Evolutionary conservation across 2,797 vertebrate species (phyloP).

Genomic region (Hoplostethus atlanticus): DNA sequence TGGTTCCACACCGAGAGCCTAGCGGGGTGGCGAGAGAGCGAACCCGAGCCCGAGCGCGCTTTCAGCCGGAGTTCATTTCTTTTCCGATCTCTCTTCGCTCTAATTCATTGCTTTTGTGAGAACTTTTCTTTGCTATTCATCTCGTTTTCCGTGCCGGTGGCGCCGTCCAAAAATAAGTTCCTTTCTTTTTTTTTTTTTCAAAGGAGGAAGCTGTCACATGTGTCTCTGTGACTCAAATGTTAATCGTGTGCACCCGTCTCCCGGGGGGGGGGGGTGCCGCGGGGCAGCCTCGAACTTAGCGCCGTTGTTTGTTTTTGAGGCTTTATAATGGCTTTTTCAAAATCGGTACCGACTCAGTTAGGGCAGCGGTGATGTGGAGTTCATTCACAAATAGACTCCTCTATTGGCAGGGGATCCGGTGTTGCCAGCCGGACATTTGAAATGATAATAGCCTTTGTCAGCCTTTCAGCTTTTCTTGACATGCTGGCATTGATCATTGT

Average conservation of each 20-base stretch:
- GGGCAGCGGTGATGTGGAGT: slow-evolving; percentile 36
- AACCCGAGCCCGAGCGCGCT: background rate
- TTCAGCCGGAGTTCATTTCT: background rate
- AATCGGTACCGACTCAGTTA: slow-evolving; percentile 61
- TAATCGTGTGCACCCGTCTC: slow-evolving; percentile 55
- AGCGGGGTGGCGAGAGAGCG: slow-evolving; percentile 24
- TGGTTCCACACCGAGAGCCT: slow-evolving; percentile 25
- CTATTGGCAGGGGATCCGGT: slow-evolving; percentile 45
- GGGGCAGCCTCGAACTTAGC: slow-evolving; percentile 35
- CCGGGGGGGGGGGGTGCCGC: slow-evolving; percentile 23
- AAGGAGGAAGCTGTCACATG: slow-evolving; percentile 54
- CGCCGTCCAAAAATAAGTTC: slow-evolving; percentile 69
- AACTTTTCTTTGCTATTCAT: slow-evolving; percentile 55
- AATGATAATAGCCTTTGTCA: slow-evolving; percentile 59
- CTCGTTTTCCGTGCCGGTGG: slow-evolving; percentile 53
- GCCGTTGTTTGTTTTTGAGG: slow-evolving; percentile 60
- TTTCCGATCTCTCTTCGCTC: slow-evolving; percentile 33
- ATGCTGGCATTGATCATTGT: slow-evolving; percentile 50
- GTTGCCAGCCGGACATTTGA: slow-evolving; percentile 58
- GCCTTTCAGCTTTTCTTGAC: slow-evolving; percentile 55
- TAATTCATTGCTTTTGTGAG: slow-evolving; percentile 20
- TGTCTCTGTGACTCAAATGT: slow-evolving; percentile 60
- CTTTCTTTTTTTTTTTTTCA: slow-evolving; percentile 20
- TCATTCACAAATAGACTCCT: slow-evolving; percentile 56
- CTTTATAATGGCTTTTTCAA: slow-evolving; percentile 52